A percentile compares a stretch with the other conserved stretches of the same genome.
Evolutionary conservation across 2,113 vertebrate genomes (phyloP).

Genomic region (Ictidomys tridecemlineatus): DNA sequence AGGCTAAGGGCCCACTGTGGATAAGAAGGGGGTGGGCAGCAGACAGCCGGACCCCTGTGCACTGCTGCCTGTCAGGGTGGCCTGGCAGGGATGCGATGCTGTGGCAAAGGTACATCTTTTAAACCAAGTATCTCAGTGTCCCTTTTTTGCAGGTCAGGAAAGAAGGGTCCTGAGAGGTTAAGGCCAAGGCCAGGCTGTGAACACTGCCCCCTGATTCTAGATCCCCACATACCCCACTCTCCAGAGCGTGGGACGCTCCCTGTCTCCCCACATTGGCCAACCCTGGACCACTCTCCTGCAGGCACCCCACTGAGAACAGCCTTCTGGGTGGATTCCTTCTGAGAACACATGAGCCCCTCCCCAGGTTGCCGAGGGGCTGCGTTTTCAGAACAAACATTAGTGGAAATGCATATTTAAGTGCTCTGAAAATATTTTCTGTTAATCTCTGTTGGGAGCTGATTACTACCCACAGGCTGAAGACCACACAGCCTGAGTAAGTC

Average conservation of each 20-base stretch:
- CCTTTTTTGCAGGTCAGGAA: not conserved
- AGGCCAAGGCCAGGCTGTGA: not conserved
- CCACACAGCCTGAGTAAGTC: constrained; percentile 60
- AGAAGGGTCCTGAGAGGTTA: not conserved
- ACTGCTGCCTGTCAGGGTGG: not conserved
- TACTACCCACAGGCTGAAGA: constrained; percentile 78
- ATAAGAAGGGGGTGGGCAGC: not conserved
- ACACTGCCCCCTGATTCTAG: rapidly evolving
- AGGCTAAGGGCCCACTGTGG: not conserved
- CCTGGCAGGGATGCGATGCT: not conserved
- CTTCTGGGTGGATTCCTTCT: constrained; percentile 66
- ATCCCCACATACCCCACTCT: not conserved
- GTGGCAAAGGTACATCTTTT: not conserved
- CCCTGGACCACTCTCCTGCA: not conserved
- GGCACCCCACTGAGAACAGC: not conserved
- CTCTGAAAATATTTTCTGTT: constrained; percentile 87
- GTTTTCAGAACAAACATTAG: constrained; percentile 83
- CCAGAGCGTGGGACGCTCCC: rapidly evolving
- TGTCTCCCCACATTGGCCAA: not conserved
- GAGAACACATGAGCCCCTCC: constrained; percentile 81
- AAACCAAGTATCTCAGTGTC: not conserved
- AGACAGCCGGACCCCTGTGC: too few species aligned
- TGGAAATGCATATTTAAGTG: constrained; percentile 78
- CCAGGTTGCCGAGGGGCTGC: constrained; percentile 83
- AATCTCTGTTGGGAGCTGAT: constrained; percentile 84